Evolutionary conservation across 2,797 vertebrate genomes (phyloP).

Genomic region (Catharus ustulatus): DNA sequence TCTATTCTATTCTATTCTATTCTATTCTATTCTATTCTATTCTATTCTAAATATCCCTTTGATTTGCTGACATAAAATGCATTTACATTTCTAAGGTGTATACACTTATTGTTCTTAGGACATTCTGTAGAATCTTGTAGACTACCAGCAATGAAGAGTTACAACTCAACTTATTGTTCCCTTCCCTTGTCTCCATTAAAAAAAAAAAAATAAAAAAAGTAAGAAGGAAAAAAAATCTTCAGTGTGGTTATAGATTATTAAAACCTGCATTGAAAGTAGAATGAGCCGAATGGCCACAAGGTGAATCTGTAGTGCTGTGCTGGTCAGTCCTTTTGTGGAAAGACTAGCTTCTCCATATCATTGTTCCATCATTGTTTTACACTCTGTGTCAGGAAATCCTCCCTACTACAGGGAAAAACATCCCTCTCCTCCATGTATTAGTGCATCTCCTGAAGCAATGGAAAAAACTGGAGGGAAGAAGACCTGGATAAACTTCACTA

Average conservation of each 20-base stretch:
- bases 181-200: not conserved
- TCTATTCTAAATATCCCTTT: not conserved
- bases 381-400: not conserved
- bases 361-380: not conserved
- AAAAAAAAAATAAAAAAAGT: not conserved
- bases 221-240: not conserved
- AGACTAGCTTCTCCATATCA: not conserved
- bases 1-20: not conserved
- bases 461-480: not conserved
- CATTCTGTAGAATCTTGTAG: conserved; percentile 32
- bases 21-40: not conserved
- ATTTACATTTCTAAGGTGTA: conserved; percentile 26
- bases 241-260: not conserved
- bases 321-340: not conserved
- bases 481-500: not conserved
- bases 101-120: conserved; percentile 42
- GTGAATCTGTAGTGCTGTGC: not conserved
- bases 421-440: not conserved
- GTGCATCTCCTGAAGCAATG: not conserved
- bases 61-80: not conserved
- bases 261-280: not conserved
- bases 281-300: not conserved
- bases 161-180: not conserved
- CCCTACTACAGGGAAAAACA: not conserved
- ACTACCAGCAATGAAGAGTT: not conserved